Conservation (phyloP, 2,888 invertebrate species). For the Caenorhabditis sp. region DNA sequence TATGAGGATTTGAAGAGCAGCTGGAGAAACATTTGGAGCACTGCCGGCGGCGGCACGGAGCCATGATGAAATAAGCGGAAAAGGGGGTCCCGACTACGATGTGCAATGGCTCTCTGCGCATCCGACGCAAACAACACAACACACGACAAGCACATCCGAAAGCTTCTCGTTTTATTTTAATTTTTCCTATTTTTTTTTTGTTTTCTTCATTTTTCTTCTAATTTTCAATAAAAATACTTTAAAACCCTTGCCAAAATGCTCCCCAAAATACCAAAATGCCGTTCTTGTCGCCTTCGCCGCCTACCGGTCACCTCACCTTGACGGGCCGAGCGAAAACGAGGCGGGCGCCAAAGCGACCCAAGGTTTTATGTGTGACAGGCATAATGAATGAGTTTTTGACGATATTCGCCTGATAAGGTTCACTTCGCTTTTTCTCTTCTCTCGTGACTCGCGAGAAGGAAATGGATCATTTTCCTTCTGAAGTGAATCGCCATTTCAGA, state of each 20-base stretch:
- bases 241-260: no score
- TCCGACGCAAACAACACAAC: constrained; percentile 37
- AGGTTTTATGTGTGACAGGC: constrained; percentile 40
- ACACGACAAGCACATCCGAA: constrained; percentile 24
- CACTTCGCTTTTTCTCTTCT: not conserved
- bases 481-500: constrained; percentile 49
- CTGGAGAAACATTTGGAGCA: constrained; percentile 51
- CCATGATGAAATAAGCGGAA: not conserved
- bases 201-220: constrained; percentile 14
- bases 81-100: constrained; percentile 25
- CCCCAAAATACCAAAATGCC: not conserved
- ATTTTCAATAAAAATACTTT: not conserved
- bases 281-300: not conserved
- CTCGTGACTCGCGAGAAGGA: constrained; percentile 46
- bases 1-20: constrained; percentile 2
- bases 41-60: no score
- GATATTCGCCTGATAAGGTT: constrained; percentile 1
- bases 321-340: not conserved
- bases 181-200: constrained; percentile 5
- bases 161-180: constrained; percentile 17
- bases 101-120: constrained; percentile 18
- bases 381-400: constrained; percentile 57
- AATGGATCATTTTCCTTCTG: not conserved
- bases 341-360: not conserved
- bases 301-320: constrained; percentile 47